Percentiles rank a stretch among this genome's conserved stretches.
phyloP scores from a whole-genome alignment of 2,797 vertebrate genomes.

The Pelodytes ibericus region DNA sequence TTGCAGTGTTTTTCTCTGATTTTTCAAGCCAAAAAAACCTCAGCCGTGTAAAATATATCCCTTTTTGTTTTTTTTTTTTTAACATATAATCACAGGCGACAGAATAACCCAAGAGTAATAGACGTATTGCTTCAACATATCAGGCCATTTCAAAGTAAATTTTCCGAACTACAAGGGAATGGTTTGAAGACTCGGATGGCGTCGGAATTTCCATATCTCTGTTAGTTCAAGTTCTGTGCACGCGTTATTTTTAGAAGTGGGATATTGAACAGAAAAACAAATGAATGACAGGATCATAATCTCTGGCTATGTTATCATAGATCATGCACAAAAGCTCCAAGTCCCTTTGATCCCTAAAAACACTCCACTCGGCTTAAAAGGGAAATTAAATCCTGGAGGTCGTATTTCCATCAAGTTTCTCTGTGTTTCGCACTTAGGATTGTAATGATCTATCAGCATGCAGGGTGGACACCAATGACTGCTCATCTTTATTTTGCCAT shows the following conservation, averaged over 20 bases:
- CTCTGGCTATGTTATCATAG: constrained; percentile 44
- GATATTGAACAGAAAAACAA: constrained; percentile 46
- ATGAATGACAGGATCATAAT: constrained; percentile 49
- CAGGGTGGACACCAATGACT: not conserved
- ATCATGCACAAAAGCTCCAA: constrained; percentile 52
- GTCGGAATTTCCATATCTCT: constrained; percentile 32
- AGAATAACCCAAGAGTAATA: too few relatives aligned
- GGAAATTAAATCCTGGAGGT: constrained; percentile 53
- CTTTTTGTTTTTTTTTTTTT: too few relatives aligned
- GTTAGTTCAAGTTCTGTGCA: constrained; percentile 25
- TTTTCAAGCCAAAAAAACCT: too few relatives aligned
- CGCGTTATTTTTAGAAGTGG: constrained; percentile 49
- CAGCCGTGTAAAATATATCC: too few relatives aligned
- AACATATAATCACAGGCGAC: too few relatives aligned
- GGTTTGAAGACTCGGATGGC: not conserved
- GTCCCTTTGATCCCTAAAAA: constrained; percentile 54
- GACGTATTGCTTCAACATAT: too few relatives aligned
- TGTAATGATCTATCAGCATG: constrained; percentile 19
- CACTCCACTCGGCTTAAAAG: constrained; percentile 45
- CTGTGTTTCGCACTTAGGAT: constrained; percentile 27
- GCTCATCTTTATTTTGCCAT: constrained; percentile 21
- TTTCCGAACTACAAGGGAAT: not conserved
- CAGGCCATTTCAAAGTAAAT: not conserved
- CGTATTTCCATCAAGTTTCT: constrained; percentile 48
- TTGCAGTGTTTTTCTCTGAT: too few relatives aligned